These are phyloP conservation scores for Molossus alvarezi DNA, from an alignment of 2,797 vertebrate species.

Conservation along the genomic window DNA sequence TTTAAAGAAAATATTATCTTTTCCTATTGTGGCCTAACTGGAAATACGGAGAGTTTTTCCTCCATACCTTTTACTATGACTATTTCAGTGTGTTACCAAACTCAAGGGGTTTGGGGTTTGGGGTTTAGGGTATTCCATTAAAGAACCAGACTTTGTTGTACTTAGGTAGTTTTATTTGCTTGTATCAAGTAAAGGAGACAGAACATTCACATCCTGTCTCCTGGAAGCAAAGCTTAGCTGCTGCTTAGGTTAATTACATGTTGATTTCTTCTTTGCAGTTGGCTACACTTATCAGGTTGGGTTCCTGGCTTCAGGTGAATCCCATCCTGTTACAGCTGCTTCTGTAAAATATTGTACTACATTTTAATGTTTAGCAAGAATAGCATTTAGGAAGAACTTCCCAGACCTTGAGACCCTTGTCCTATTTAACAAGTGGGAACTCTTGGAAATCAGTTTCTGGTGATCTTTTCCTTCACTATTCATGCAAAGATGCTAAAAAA, in stretches of 20 bases:
- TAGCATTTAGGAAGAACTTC: neutral
- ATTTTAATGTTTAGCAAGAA: neutral
- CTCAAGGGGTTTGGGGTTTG: neutral
- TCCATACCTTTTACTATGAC: neutral
- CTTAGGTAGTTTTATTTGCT: neutral
- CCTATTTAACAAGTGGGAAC: neutral
- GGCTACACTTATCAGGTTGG: neutral
- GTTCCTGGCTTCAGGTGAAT: neutral
- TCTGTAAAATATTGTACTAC: neutral
- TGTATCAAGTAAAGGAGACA: neutral
- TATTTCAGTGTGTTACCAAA: neutral
- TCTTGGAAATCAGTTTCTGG: neutral
- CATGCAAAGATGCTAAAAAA: slow-evolving; percentile 40
- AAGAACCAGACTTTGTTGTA: neutral
- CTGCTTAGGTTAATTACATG: neutral
- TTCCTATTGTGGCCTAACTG: neutral
- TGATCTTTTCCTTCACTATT: neutral
- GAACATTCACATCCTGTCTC: neutral
- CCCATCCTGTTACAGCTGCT: neutral
- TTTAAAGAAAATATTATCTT: neutral
- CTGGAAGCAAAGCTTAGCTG: neutral
- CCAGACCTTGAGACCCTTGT: neutral
- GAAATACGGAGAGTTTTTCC: neutral
- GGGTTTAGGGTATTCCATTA: neutral
- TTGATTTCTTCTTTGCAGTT: neutral